Conservation (phyloP, 2,113 vertebrate genomes). For the Haemorhous mexicanus region DNA sequence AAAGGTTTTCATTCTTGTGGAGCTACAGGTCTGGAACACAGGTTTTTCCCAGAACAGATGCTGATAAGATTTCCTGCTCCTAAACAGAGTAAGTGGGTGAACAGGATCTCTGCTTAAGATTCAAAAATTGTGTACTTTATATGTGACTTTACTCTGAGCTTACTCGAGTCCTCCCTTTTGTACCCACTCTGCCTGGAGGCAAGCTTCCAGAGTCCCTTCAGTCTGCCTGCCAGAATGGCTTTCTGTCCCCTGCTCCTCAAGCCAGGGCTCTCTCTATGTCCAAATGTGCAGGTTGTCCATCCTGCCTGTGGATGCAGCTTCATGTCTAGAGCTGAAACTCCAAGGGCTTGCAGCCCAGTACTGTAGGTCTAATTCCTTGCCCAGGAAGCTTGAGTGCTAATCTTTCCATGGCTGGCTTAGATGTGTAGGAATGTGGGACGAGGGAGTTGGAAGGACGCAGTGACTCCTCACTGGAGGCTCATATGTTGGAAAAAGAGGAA, state of each 20-base stretch:
- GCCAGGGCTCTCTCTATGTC: neutral
- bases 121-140: neutral
- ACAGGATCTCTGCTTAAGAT: neutral
- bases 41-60: neutral
- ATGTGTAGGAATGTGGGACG: neutral
- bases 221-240: neutral
- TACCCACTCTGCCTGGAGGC: neutral
- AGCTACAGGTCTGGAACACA: neutral
- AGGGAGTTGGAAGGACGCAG: neutral
- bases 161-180: neutral
- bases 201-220: neutral
- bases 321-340: neutral
- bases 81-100: neutral
- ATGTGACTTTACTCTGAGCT: neutral
- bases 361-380: neutral
- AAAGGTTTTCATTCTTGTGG: neutral
- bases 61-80: neutral
- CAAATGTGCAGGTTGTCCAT: neutral
- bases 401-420: neutral
- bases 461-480: neutral
- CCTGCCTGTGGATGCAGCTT: neutral
- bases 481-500: neutral
- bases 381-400: neutral
- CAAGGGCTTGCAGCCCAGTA: neutral
- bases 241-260: neutral